phyloP scores from a whole-genome alignment of 2,113 vertebrate genomes.

The Seriola rivoliana region DNA sequence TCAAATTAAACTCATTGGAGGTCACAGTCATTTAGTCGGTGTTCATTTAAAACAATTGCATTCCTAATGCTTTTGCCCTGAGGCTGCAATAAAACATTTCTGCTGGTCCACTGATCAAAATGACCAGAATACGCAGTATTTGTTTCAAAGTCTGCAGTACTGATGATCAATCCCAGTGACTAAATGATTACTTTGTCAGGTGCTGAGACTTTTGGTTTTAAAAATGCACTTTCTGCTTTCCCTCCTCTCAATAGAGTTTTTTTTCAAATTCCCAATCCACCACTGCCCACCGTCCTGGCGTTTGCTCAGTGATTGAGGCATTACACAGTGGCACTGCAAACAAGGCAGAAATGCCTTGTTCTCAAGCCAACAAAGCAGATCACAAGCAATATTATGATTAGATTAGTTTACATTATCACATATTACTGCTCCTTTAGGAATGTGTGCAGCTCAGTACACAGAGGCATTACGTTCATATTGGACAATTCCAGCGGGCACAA shows the following conservation, averaged over 20 bases:
- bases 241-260: background rate
- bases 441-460: background rate
- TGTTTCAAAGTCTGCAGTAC: constrained; percentile 16
- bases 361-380: constrained; percentile 13
- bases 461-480: background rate
- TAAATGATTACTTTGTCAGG: constrained; percentile 21
- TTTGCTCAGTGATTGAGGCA: constrained; percentile 5
- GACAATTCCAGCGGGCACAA: background rate
- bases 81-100: constrained; percentile 8
- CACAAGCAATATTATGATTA: constrained; percentile 3
- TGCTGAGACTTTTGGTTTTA: constrained; percentile 11
- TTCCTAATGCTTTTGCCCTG: constrained; percentile 5
- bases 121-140: background rate
- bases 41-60: constrained; percentile 14
- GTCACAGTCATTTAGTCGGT: constrained; percentile 2
- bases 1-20: constrained; percentile 22
- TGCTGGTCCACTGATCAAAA: constrained; percentile 4
- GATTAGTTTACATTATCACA: constrained; percentile 6
- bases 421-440: background rate
- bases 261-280: constrained; percentile 8
- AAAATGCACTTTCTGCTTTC: constrained; percentile 10
- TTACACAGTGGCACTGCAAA: constrained; percentile 8
- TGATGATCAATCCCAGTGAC: constrained; percentile 7
- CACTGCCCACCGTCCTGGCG: constrained; percentile 11
- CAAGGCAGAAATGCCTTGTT: background rate